A percentile compares a stretch with the other conserved stretches of the same genome.
phyloP scores from a whole-genome alignment of 2,797 vertebrate species.

The Hoplostethus atlanticus region DNA sequence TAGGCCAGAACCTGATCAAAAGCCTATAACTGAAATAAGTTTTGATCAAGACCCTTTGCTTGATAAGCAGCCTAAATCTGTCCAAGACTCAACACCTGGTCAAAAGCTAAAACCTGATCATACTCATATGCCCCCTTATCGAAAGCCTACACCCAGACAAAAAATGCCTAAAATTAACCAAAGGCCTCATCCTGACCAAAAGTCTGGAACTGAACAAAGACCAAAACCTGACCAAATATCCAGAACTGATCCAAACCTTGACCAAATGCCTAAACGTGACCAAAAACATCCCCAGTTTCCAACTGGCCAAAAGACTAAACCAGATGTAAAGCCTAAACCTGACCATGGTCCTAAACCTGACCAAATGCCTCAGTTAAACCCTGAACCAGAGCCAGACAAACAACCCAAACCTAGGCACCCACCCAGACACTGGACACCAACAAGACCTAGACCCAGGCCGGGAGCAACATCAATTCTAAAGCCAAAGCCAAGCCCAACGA shows the following conservation, averaged over 20 bases:
- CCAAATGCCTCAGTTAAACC: constrained; percentile 17
- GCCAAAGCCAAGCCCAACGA: constrained; percentile 44
- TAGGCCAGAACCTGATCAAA: constrained; percentile 12
- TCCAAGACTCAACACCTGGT: constrained; percentile 34
- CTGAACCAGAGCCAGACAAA: constrained; percentile 34
- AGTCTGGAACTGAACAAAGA: background rate
- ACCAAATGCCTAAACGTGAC: constrained; percentile 21
- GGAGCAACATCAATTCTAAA: constrained; percentile 48
- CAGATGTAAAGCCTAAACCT: background rate
- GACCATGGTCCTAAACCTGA: background rate
- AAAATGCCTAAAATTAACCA: constrained; percentile 17
- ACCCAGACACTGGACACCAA: constrained; percentile 29
- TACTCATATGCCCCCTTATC: background rate
- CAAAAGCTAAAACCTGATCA: background rate
- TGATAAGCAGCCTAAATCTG: background rate
- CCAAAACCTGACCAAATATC: constrained; percentile 24
- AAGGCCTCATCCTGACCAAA: constrained; percentile 9
- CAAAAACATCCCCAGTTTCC: background rate
- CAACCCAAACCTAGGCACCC: constrained; percentile 23
- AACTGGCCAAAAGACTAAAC: constrained; percentile 5
- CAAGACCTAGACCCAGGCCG: constrained; percentile 33
- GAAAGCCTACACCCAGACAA: constrained; percentile 23
- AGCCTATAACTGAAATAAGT: constrained; percentile 9
- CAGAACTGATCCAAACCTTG: constrained; percentile 35
- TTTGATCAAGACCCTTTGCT: constrained; percentile 12